A percentile compares a stretch with the other conserved stretches of the same genome.
Conservation (phyloP, 2,888 invertebrate genomes). For the Drosophila fungiperda region DNA sequence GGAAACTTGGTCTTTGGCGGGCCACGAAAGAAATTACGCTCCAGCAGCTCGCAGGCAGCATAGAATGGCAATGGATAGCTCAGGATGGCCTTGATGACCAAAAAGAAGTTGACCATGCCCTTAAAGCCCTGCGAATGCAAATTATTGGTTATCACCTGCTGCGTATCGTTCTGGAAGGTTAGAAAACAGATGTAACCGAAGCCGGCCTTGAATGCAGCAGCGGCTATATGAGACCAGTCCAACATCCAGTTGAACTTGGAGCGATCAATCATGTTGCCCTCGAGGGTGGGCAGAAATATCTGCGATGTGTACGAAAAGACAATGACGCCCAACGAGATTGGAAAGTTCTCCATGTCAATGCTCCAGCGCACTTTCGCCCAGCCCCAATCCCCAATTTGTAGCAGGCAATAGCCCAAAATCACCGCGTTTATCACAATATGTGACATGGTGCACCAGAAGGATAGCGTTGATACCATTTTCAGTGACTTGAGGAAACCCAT, state of each 20-base stretch:
- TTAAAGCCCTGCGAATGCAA: constrained; percentile 96
- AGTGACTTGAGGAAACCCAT: constrained; percentile 96
- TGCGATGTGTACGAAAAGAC: constrained; percentile 99
- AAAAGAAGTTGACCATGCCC: constrained; percentile 96
- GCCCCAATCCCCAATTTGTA: constrained; percentile 97
- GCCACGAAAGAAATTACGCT: constrained; percentile 94
- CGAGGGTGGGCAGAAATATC: constrained; percentile 98
- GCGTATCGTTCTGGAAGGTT: constrained; percentile 97
- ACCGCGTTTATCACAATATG: constrained; percentile 99
- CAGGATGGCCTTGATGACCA: constrained; percentile 97
- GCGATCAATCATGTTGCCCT: constrained; percentile 97
- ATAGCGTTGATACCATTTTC: constrained; percentile 96
- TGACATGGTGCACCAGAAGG: constrained; percentile 99
- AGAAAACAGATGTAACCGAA: constrained; percentile 99
- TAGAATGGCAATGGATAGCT: constrained; percentile 99
- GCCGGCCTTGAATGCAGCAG: constrained; percentile 97
- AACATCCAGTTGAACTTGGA: constrained; percentile 98
- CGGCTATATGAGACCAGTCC: constrained; percentile 99
- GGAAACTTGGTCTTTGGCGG: constrained; percentile 94
- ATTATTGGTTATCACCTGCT: constrained; percentile 98
- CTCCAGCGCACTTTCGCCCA: constrained; percentile 96
- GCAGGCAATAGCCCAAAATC: constrained; percentile 97
- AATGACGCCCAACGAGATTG: constrained; percentile 98
- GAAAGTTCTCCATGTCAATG: constrained; percentile 98
- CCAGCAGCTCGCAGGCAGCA: constrained; percentile 98